Percentiles rank a stretch among this genome's conserved stretches.
Conservation (phyloP, 2,113 vertebrate species). For the Athene noctua region DNA sequence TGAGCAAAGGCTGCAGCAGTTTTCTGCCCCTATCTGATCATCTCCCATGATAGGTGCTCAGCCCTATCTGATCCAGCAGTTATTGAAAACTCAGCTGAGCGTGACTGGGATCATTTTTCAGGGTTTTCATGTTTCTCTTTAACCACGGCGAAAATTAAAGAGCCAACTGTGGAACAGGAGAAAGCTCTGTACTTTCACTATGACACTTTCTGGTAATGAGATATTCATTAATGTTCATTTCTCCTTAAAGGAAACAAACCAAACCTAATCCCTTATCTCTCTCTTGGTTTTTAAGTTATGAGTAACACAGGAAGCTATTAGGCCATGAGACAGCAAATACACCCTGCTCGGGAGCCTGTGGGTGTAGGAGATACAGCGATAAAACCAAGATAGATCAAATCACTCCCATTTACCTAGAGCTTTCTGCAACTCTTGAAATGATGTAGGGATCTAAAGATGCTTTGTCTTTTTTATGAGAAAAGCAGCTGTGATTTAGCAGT, state of each 20-base stretch:
- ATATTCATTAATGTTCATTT: constrained; percentile 64
- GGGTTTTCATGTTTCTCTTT: constrained; percentile 16
- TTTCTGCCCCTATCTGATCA: constrained; percentile 19
- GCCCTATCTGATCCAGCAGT: constrained; percentile 39
- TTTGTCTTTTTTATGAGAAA: constrained; percentile 58
- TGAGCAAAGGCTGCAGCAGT: not conserved
- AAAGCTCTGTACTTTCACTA: constrained; percentile 62
- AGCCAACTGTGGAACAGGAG: constrained; percentile 24
- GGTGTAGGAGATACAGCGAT: constrained; percentile 44
- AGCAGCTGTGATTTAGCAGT: constrained; percentile 63
- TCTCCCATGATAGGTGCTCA: fast-evolving
- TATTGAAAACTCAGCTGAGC: constrained; percentile 56
- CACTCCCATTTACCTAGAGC: constrained; percentile 46
- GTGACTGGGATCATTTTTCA: constrained; percentile 27
- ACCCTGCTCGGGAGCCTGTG: constrained; percentile 33
- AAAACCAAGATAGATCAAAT: constrained; percentile 62
- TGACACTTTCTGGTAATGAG: constrained; percentile 59
- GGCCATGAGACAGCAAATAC: constrained; percentile 68
- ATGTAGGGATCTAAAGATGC: constrained; percentile 41
- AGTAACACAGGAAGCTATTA: constrained; percentile 65
- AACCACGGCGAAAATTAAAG: constrained; percentile 20
- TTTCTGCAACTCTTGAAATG: constrained; percentile 49
- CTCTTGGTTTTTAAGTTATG: constrained; percentile 55
- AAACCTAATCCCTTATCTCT: constrained; percentile 54
- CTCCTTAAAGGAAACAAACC: constrained; percentile 64